These are phyloP conservation scores for Ecliptopera silaceata DNA, from an alignment of 2,888 invertebrate species.

Conservation along the genomic window DNA sequence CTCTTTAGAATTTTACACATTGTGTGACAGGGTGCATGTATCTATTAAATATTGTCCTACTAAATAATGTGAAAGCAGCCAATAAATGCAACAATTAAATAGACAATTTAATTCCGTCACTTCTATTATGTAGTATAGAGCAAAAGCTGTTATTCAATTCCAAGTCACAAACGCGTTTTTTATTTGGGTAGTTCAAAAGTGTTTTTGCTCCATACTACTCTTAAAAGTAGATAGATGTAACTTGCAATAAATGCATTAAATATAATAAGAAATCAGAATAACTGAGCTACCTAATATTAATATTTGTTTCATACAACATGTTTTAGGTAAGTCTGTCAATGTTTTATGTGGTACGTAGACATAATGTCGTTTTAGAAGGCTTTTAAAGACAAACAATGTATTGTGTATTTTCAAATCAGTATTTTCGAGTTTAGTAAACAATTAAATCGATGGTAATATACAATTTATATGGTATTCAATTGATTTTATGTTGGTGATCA, in stretches of 20 bases:
- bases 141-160: constrained; percentile 16
- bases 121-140: constrained; percentile 20
- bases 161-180: not conserved
- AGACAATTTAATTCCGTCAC: constrained; percentile 21
- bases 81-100: constrained; percentile 28
- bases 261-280: constrained; percentile 1
- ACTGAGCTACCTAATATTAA: constrained; percentile 4
- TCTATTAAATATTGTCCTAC: constrained; percentile 53
- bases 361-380: constrained; percentile 2
- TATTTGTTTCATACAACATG: constrained; percentile 24
- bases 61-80: constrained; percentile 36
- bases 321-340: constrained; percentile 32
- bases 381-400: not conserved
- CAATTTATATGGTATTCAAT: too few relatives aligned
- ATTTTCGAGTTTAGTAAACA: not conserved
- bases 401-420: not conserved
- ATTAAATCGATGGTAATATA: not conserved
- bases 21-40: constrained; percentile 82
- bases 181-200: not conserved
- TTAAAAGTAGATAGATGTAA: constrained; percentile 22
- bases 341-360: constrained; percentile 14
- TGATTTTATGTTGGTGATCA: too few relatives aligned
- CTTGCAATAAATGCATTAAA: constrained; percentile 15
- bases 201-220: constrained; percentile 28
- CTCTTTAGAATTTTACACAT: constrained; percentile 55